Base-by-base conservation (phyloP, 2,113 vertebrate species). In the Rhabdomys dilectus region DNA sequence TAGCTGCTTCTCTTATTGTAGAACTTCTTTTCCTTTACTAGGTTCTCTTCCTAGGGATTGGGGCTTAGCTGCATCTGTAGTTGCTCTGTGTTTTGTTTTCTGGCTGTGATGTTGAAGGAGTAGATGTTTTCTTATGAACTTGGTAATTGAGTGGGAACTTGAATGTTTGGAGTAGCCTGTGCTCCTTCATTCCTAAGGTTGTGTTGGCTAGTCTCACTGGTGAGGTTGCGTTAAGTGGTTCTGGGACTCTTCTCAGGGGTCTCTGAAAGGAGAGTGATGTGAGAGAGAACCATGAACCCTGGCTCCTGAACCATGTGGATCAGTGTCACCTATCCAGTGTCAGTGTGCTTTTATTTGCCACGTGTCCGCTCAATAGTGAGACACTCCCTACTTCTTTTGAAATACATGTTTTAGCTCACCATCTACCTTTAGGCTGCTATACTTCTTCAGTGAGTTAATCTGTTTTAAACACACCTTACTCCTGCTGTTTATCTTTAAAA, bases 401-500 rank as follows among this genome's bases (percentile, higher is more conserved):
- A 68, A 64, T 91, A 80, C n/a, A 94, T 70, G n/a, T 88, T 22
- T 92, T 73, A 56, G 0, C 17, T 94, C 39, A 70, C 34, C 16
- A 89, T 1, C 51, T 91, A 48, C n/a, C 19, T 78, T 10, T 36
- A 70, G 16, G 62, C 2, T 89, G 53, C 56, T 53, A 48, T 95
- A 42, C 73, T 66, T 92, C 91, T 87, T 51, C 75, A 92, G 6
- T 72, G 73, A 82, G 66, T 85, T 80, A 64, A 82, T 2, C 73
- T 42, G 64, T 73, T 36, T 66, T 90, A 53, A 85, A 94, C n/a
- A 75, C 36, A 72, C 15, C 9, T 51, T 80, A 66, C 34, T 93
- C 17, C 21, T 96, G 16, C 17, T 90, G 2, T 95, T 91, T 89
- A 85, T 95, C 17, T 94, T 91, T 78, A 95, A 92, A 91, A 39